Percentiles rank a stretch among this genome's conserved stretches.
Evolutionary conservation across 1,140 invertebrate genomes (phyloP).

Genomic region (Drosophila albomicans): DNA sequence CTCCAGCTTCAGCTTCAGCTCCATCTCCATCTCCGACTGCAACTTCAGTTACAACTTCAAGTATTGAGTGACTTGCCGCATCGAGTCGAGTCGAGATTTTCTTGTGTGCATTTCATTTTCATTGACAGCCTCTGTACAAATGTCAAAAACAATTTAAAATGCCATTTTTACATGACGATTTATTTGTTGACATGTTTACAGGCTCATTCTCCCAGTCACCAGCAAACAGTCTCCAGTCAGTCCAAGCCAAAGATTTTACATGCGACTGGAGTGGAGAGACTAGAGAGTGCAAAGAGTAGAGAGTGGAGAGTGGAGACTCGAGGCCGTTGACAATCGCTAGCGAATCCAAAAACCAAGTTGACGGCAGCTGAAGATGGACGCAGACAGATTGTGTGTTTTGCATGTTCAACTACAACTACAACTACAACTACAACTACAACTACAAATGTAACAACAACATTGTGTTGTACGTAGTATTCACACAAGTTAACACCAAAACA

Average conservation of each 20-base stretch:
- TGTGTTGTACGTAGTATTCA: not conserved
- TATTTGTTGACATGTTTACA: constrained; percentile 80
- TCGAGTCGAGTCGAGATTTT: constrained; percentile 44
- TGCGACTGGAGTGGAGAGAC: constrained; percentile 14
- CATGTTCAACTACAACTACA: constrained; percentile 54
- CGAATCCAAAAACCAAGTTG: constrained; percentile 10
- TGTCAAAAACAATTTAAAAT: constrained; percentile 82
- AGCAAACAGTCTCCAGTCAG: constrained; percentile 22
- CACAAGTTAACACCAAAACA: constrained; percentile 1
- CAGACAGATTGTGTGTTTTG: constrained; percentile 75
- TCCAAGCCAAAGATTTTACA: constrained; percentile 55
- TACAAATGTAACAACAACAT: constrained; percentile 17
- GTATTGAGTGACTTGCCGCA: constrained; percentile 45
- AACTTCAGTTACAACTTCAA: not conserved
- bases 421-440: constrained; percentile 28
- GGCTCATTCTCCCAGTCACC: constrained; percentile 33
- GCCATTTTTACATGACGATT: constrained; percentile 83
- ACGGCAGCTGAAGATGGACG: constrained; percentile 60
- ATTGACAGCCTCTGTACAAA: constrained; percentile 78
- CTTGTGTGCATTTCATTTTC: constrained; percentile 79
- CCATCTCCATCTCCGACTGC: not conserved
- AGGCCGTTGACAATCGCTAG: constrained; percentile 42
- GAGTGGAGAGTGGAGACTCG: not conserved
- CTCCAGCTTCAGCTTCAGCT: not conserved
- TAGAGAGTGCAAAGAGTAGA: no score